Evolutionary conservation across 2,888 invertebrate species (phyloP), one percentile per base, ranked within the genome.

Genomic region (Rhyacophila evoluta): DNA sequence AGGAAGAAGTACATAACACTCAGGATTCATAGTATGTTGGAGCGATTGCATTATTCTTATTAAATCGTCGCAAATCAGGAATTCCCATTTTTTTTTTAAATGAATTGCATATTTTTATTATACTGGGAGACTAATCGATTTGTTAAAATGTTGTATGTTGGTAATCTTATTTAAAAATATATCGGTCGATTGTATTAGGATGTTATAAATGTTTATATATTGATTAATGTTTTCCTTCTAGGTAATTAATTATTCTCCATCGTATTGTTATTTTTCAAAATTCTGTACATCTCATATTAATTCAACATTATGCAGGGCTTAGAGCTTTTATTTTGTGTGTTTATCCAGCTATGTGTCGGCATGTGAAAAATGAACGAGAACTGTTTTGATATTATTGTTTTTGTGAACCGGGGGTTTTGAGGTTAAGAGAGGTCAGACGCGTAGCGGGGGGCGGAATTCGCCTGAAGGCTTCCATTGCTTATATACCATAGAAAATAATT

Each of bases 371-470:
- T 55, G 55, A 55, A 55, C 25, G 55, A 55, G 55, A 25, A 8
- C 6, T 55, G 5, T 19, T 55, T 55, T 55, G 12, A 55, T 19
- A 55, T 8, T 55, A 19, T 25, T 55, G 55, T 19, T 77, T 41
- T n/a, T 75, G 79, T 74, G 28, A 74, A 68, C 82, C 78, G 82
- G 82, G 79, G 82, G 79, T 79, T 81, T 68, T 81, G 70, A 82
- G 82, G 81, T 82, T 79, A 77, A 79, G 80, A 81, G 79, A 84
- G 86, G 88, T 88, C 89, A 89, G 89, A 89, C 86, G 89, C 89
- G 89, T 89, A 89, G 86, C 83, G 88, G 86, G 87, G n/a, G 87
- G 86, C 70, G 76, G 77, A 73, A 76, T 11, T 71, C 73, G 72
- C 75, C 37, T 70, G 68, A 79, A 72, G 41, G 37, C 78, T 79